These are phyloP conservation scores for Drosophila mercatorum DNA, from an alignment of 2,888 invertebrate genomes.

Conservation along the genomic window DNA sequence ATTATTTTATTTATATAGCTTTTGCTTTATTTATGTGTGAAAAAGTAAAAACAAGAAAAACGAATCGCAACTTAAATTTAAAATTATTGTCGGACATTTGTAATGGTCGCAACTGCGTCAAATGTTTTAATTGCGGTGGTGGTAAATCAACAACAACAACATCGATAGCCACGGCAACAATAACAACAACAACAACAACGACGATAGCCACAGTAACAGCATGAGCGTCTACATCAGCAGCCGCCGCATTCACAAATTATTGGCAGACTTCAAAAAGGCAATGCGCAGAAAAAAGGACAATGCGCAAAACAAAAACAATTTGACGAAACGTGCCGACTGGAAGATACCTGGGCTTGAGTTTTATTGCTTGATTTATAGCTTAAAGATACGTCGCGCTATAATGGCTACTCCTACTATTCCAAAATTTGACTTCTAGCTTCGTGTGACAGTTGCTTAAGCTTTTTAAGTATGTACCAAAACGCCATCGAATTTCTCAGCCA, in stretches of 20 bases:
- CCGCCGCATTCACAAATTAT: slow-evolving; percentile 69
- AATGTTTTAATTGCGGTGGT: slow-evolving; percentile 72
- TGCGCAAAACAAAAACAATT: slow-evolving; percentile 23
- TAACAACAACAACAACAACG: background rate
- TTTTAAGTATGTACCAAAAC: background rate
- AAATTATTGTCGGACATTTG: slow-evolving; percentile 77
- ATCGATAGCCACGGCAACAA: slow-evolving; percentile 29
- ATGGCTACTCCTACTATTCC: too few species aligned
- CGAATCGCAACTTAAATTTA: slow-evolving; percentile 66
- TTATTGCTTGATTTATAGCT: too few species aligned
- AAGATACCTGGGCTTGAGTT: slow-evolving; percentile 3
- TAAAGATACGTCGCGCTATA: too few species aligned
- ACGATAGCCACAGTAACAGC: slow-evolving; percentile 25
- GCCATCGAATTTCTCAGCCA: too few species aligned
- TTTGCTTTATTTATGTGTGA: background rate
- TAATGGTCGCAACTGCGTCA: slow-evolving; percentile 71
- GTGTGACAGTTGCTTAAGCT: background rate
- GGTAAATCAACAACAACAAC: slow-evolving; percentile 48
- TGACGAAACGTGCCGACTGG: background rate
- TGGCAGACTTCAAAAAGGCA: slow-evolving; percentile 66
- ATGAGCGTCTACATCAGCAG: slow-evolving; percentile 41
- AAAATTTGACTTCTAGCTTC: background rate
- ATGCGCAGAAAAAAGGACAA: slow-evolving; percentile 48
- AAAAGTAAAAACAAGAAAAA: slow-evolving; percentile 17
- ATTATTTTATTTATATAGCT: background rate